Percentiles rank a stretch among this genome's conserved stretches.
phyloP scores from a whole-genome alignment of 2,888 invertebrate species.

The Lochmaea crataegi region DNA sequence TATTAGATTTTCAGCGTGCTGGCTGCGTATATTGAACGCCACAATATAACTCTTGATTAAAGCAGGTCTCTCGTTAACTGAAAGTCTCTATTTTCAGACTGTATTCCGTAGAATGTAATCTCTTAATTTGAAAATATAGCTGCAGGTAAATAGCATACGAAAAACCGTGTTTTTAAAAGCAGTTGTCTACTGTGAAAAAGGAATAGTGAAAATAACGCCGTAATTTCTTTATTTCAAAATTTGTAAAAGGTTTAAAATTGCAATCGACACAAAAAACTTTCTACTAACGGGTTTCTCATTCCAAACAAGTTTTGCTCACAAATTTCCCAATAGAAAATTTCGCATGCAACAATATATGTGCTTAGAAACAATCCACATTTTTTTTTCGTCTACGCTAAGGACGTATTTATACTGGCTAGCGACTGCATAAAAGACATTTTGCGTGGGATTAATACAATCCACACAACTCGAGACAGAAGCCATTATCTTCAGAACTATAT shows the following conservation, averaged over 20 bases:
- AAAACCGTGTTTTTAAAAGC: neutral
- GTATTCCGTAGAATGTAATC: conserved; percentile 13
- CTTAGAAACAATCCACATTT: conserved; percentile 4
- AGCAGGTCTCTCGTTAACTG: neutral
- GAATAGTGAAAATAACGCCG: no score
- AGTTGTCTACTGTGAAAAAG: neutral
- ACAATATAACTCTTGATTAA: conserved; percentile 21
- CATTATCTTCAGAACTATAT: conserved; percentile 43
- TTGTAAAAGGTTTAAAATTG: neutral
- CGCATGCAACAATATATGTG: neutral
- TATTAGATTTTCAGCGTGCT: neutral
- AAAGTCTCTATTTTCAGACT: conserved; percentile 19
- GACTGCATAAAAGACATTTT: conserved; percentile 30
- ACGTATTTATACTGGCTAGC: conserved; percentile 16
- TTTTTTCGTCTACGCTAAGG: neutral
- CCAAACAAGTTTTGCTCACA: neutral
- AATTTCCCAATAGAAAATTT: neutral
- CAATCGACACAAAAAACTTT: no score
- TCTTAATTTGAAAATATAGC: conserved; percentile 29
- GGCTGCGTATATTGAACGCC: conserved; percentile 1
- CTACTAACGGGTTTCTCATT: no score
- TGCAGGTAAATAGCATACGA: neutral
- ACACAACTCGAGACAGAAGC: conserved; percentile 43
- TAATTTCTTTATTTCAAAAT: no score
- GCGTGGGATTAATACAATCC: conserved; percentile 45